Base-by-base conservation (phyloP, 2,113 vertebrate species). In the Castor canadensis region DNA sequence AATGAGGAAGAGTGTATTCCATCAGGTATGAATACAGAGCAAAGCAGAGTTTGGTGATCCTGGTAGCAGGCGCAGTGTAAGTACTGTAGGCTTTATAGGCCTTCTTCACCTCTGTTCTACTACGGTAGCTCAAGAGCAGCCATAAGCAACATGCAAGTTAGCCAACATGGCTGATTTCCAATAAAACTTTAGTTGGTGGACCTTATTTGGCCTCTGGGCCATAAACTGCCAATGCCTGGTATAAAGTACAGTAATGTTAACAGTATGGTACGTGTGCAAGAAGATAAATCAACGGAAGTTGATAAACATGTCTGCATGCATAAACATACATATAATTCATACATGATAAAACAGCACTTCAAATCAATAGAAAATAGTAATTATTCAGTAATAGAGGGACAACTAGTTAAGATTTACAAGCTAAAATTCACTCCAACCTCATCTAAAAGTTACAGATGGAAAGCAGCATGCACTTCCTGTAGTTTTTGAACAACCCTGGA, bases 1-100 rank as follows among this genome's bases (percentile, higher is more conserved):
- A 88, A 79, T 73, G 77, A 80, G 73, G 71, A 93, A 81, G 26
- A 90, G 77, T 35, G 20, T 85, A 73, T 35, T 84, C 79, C 79
- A 56, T 77, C 54, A 40, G 45, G 43, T 76, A 87, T 11, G 60
- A 60, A 75, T n/a, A 73, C 4, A n/a, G 0, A 91, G 43, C 15
- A 96, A 90, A 43, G 32, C 49, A 80, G 66, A 89, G 56, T 43
- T 58, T 54, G 88, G 72, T 24, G 49, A 79, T 58, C 62, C 47
- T 45, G 5, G 1, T 32, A 83, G 77, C 7, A 12, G 64, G 6
- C 62, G 79, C 38, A 60, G 30, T 13, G 0, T 56, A 62, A 72
- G 17, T 16, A 60, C 17, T 93, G 67, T 26, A 43, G 47, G 75
- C 38, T 75, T 54, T 86, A 24, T 40, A 56, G 28, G 30, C 38